These are phyloP conservation scores for Drosophila murphyi DNA, from an alignment of 1,140 invertebrate species.

Conservation along the genomic window DNA sequence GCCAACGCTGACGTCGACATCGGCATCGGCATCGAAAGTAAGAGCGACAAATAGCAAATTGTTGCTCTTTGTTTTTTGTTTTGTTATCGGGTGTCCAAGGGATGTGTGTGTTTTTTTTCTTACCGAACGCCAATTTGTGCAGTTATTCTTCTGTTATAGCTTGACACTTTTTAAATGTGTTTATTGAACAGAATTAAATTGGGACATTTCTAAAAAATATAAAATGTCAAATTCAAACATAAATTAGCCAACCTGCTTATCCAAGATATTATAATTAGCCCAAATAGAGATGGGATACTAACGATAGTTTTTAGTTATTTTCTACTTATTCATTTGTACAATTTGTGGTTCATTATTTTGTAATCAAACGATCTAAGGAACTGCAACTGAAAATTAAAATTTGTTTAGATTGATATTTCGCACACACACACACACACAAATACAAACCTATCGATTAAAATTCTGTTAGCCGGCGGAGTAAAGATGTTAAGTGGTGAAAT, in stretches of 20 bases:
- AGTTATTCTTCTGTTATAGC: too few relatives aligned
- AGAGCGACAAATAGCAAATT: constrained; percentile 18
- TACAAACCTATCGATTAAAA: too few relatives aligned
- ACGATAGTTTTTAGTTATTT: constrained; percentile 6
- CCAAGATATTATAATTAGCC: constrained; percentile 1
- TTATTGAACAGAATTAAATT: not conserved
- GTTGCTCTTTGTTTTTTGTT: constrained; percentile 22
- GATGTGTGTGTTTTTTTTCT: constrained; percentile 11
- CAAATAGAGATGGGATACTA: not conserved
- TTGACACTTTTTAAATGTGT: not conserved
- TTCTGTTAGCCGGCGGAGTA: too few relatives aligned
- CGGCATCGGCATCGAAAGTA: constrained; percentile 32
- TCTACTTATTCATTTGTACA: not conserved
- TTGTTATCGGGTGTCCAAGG: constrained; percentile 27
- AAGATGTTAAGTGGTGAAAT: too few relatives aligned
- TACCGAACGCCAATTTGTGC: constrained; percentile 7
- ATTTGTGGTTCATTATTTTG: not conserved
- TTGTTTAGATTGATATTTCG: too few relatives aligned
- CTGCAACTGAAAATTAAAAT: too few relatives aligned
- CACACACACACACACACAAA: too few relatives aligned
- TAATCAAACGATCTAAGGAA: not conserved
- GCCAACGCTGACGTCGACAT: not conserved
- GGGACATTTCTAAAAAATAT: constrained; percentile 7
- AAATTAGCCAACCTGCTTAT: not conserved
- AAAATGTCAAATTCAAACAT: not conserved